phyloP scores from a whole-genome alignment of 2,797 vertebrate genomes.

The Molossus molossus region DNA sequence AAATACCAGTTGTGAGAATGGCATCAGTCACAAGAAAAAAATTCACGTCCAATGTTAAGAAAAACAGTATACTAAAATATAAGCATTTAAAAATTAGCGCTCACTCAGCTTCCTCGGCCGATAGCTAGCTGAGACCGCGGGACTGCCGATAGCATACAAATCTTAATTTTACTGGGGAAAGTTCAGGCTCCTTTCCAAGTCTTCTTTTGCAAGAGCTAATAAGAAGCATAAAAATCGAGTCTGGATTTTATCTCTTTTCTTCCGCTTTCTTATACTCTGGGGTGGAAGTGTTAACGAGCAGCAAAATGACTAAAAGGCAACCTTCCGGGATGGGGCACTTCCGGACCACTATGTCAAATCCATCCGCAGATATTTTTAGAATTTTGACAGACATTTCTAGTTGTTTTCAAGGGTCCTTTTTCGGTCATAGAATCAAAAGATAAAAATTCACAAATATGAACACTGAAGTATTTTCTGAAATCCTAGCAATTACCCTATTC shows the following conservation, averaged over 20 bases:
- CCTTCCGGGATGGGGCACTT: background rate
- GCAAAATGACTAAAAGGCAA: background rate
- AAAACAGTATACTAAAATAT: background rate
- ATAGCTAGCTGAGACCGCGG: background rate
- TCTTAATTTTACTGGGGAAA: background rate
- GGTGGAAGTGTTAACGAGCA: background rate
- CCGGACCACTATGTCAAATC: background rate
- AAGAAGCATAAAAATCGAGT: background rate
- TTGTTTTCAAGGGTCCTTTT: constrained; percentile 32
- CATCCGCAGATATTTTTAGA: constrained; percentile 1
- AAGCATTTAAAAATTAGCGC: constrained; percentile 16
- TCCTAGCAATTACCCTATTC: background rate
- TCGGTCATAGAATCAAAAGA: background rate
- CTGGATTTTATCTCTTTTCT: background rate
- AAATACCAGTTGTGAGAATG: constrained; percentile 17
- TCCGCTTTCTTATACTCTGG: background rate
- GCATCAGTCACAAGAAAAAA: background rate
- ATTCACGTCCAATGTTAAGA: background rate
- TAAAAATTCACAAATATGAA: background rate
- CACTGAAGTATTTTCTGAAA: constrained; percentile 32
- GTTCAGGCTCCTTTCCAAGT: background rate
- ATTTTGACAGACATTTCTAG: constrained; percentile 29
- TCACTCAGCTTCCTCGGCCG: background rate
- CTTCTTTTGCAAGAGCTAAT: background rate
- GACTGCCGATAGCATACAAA: background rate